These are phyloP conservation scores for Xenopus borealis DNA, from an alignment of 2,113 vertebrate species.

Conservation along the genomic window DNA sequence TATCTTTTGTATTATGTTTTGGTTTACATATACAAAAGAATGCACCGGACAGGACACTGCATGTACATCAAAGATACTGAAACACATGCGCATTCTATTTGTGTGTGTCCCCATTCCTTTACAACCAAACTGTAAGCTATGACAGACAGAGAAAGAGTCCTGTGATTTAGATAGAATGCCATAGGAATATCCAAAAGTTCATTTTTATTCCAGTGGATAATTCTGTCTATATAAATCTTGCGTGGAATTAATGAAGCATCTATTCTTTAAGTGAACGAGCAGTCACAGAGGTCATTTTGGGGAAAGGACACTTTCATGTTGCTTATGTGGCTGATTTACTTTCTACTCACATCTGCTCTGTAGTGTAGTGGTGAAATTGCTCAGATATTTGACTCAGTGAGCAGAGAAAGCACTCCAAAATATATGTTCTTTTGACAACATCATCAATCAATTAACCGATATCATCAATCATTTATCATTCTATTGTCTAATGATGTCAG, in stretches of 20 bases:
- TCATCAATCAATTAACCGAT: slow-evolving; percentile 42
- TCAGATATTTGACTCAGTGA: slow-evolving; percentile 18
- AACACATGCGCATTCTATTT: no score
- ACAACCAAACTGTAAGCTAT: no score
- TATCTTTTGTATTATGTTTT: no score
- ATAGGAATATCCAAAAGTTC: not conserved
- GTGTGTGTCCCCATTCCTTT: no score
- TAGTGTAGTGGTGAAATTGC: slow-evolving; percentile 31
- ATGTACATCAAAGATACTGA: no score
- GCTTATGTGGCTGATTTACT: slow-evolving; percentile 29
- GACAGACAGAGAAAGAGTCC: no score
- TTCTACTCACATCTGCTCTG: slow-evolving; percentile 40
- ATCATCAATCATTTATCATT: slow-evolving; percentile 36
- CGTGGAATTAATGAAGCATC: slow-evolving; percentile 31
- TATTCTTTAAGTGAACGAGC: slow-evolving; percentile 26
- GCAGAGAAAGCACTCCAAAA: slow-evolving; percentile 8
- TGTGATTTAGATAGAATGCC: slow-evolving; percentile 3
- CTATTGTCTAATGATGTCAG: slow-evolving; percentile 22
- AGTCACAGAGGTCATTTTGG: slow-evolving; percentile 30
- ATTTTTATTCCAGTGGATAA: slow-evolving; percentile 18
- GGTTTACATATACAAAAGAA: no score
- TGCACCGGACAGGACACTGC: no score
- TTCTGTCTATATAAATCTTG: slow-evolving; percentile 24
- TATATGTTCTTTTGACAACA: slow-evolving; percentile 32
- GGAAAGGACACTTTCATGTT: slow-evolving; percentile 29